Base-by-base conservation (phyloP, 2,797 vertebrate genomes). In the Acrocephalus scirpaceus region DNA sequence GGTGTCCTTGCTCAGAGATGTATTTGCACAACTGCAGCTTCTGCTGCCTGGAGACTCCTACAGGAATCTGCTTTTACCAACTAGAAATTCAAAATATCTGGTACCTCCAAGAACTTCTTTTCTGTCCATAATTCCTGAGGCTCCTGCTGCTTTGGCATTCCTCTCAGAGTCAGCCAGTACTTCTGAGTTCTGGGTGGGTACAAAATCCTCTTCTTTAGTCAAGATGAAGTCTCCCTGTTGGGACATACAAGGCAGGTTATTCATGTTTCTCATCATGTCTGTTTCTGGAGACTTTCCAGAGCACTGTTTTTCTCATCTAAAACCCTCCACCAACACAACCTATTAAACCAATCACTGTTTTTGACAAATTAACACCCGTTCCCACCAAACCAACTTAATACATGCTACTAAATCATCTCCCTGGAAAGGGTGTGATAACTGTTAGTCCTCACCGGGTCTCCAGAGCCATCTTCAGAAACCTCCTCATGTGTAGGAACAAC, bases 21-120 rank as follows among this genome's bases (percentile, higher is more conserved):
- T 40, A 62, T 61, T 86, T 56, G 66, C 44, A 73, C n/a, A 86
- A 27, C 36, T 17, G 27, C 58, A 84, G 36, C 30, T 93, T 80
- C 65, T 83, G 60, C 78, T 82, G 62, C 76, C 58, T 70, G 30
- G 11, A 86, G 36, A 81, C 21, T 85, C 64, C 64, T 64, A 13
- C 1, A 1, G 32, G 56, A 92, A 45, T 30, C 65, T 90, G 38
- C 61, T 92, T 90, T 80, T 71, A 74, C 30, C 67, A 79, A 10
- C 22, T 57, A 95, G 71, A 95, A 93, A 96, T 69, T 19, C 34
- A 95, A 44, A 91, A 32, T 53, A 93, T 74, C 51, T 88, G 85
- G 80, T 98, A 98, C 98, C 98, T 97, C 97, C 98, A 92, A 98
- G 97, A 65, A 98, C 98, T 91, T 98, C 98, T 94, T 98, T 98